phyloP scores from a whole-genome alignment of 1,140 invertebrate species.

The Achatina immaculata region DNA sequence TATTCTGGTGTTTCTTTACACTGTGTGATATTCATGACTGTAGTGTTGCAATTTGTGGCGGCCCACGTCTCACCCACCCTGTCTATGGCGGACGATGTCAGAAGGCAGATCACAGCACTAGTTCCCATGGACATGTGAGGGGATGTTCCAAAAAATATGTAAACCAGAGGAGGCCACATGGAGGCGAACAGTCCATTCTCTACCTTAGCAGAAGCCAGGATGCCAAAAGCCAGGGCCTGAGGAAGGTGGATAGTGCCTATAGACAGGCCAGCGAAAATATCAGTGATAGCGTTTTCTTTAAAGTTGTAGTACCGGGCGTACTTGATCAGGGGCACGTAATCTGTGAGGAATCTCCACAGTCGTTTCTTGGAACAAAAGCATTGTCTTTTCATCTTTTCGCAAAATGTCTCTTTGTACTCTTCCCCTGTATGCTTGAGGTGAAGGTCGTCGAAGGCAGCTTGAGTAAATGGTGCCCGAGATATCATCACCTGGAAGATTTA shows the following conservation, averaged over 20 bases:
- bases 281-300: constrained; percentile 64
- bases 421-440: constrained; percentile 48
- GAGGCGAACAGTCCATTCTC: constrained; percentile 74
- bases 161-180: constrained; percentile 73
- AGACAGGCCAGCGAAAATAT: constrained; percentile 72
- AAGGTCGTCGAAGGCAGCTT: constrained; percentile 60
- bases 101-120: constrained; percentile 68
- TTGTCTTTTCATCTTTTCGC: constrained; percentile 42
- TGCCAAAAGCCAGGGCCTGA: constrained; percentile 74
- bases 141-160: constrained; percentile 74
- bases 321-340: constrained; percentile 62
- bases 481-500: constrained; percentile 43
- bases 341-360: constrained; percentile 55
- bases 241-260: constrained; percentile 73
- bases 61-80: constrained; percentile 54
- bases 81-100: constrained; percentile 65
- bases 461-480: constrained; percentile 50
- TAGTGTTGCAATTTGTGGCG: constrained; percentile 30
- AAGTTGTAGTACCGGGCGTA: constrained; percentile 68
- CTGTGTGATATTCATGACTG: constrained; percentile 39
- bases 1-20: constrained; percentile 60
- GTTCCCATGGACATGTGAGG: constrained; percentile 71
- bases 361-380: constrained; percentile 58
- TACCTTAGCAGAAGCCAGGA: constrained; percentile 71
- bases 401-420: neutral